A percentile compares a stretch with the other conserved stretches of the same genome.
These are phyloP conservation scores for Crocodylus rhombifer DNA, from an alignment of 2,797 vertebrate species.

Conservation along the genomic window DNA sequence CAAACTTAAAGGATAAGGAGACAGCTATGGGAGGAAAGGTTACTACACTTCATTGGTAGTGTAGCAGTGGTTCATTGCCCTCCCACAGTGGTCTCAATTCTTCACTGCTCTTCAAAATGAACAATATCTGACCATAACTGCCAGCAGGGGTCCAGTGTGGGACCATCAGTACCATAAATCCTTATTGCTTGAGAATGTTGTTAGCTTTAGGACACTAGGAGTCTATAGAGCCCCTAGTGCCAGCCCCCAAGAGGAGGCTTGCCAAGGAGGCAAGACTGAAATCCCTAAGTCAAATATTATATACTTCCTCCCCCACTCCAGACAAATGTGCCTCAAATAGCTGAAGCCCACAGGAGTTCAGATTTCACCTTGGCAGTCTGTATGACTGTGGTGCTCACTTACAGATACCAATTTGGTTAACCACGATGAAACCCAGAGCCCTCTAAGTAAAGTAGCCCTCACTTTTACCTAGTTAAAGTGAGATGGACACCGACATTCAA, in stretches of 20 bases:
- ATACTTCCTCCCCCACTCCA: neutral
- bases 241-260: neutral
- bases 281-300: neutral
- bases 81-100: neutral
- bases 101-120: neutral
- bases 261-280: neutral
- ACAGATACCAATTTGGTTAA: fast-evolving
- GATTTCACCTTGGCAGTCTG: neutral
- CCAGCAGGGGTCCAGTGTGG: neutral
- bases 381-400: neutral
- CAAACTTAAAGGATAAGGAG: neutral
- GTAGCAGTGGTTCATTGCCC: neutral
- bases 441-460: too few species aligned
- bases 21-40: neutral
- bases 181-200: neutral
- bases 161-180: neutral
- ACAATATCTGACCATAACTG: neutral
- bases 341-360: neutral
- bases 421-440: too few species aligned
- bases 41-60: neutral
- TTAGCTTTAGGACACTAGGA: neutral
- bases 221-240: neutral
- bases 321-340: neutral
- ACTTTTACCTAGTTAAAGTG: too few species aligned
- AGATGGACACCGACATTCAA: too few species aligned